Evolutionary conservation across 2,888 invertebrate genomes (phyloP), one percentile per base, ranked within the genome.

Genomic region (Bellardia pandia): DNA sequence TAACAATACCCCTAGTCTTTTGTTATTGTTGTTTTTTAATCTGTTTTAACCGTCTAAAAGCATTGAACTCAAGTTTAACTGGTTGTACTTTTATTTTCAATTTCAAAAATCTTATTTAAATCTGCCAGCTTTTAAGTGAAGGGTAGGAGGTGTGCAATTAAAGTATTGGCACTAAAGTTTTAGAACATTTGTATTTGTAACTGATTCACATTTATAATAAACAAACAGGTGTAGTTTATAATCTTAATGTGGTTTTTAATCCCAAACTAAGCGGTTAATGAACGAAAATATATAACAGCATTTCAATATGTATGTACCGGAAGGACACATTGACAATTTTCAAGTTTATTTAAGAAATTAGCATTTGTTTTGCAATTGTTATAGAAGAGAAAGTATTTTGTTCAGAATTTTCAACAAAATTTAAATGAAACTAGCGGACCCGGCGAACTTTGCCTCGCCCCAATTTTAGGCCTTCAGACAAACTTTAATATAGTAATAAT

Each of bases 41-140:
- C 75, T 40, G 6, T 14, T 37, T 62, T n/a, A 69, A 87, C 87
- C 58, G 81, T 87, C 85, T 75, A 85, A 87, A 87, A 87, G 77
- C 87, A 87, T 87, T 87, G 87, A 87, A 85, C 85, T 87, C 87
- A 87, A 87, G 87, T 87, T 60, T 51, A 87, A 87, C 87, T 87
- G 87, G 85, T 85, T 87, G 51, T 82, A 85, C 75, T 85, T 85
- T 82, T 85, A 77, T 81, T 78, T 87, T 74, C 58, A 66, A 45
- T 37, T 74, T 58, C 7, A 81, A 56, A 66, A 56, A 66, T 74
- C 40, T 60, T 16, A 69, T 60, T 60, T 30, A 62, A 79, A 62
- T 71, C 51, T 51, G 0, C 3, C 6, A 6, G 45, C 14, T 14
- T 33, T 69, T 79, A n/a, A 60, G 14, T 23, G 37, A 37, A 37